These are phyloP conservation scores for Xenopus tropicalis DNA, from an alignment of 2,113 vertebrate genomes.

Conservation along the genomic window DNA sequence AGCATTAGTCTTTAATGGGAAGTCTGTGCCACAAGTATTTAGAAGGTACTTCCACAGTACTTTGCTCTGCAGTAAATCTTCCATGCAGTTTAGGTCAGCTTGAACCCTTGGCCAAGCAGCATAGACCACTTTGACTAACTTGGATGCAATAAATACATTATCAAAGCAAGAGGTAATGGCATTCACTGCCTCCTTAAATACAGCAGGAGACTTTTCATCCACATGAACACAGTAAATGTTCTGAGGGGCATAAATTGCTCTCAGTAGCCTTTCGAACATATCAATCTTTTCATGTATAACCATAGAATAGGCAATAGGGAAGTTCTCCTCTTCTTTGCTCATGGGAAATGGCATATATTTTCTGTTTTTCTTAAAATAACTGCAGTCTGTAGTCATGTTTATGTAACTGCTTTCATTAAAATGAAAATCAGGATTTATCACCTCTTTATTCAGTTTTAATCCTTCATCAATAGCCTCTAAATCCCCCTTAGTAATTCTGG, in stretches of 20 bases:
- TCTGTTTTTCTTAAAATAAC: constrained; percentile 49
- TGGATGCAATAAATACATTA: constrained; percentile 68
- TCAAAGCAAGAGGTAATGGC: constrained; percentile 64
- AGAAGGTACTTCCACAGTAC: constrained; percentile 68
- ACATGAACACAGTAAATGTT: constrained; percentile 72
- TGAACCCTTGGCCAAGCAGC: constrained; percentile 70
- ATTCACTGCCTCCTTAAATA: constrained; percentile 55
- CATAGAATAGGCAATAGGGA: constrained; percentile 79
- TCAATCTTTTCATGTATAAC: constrained; percentile 69
- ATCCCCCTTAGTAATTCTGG: constrained; percentile 57
- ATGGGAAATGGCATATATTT: constrained; percentile 63
- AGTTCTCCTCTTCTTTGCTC: constrained; percentile 74
- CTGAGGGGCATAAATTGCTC: constrained; percentile 67
- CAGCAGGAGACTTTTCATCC: constrained; percentile 59
- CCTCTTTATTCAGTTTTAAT: constrained; percentile 42
- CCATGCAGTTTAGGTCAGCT: constrained; percentile 73
- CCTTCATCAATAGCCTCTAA: constrained; percentile 4
- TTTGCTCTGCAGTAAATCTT: constrained; percentile 56
- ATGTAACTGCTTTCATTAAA: constrained; percentile 58
- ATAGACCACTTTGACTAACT: constrained; percentile 61
- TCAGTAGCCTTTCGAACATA: constrained; percentile 71
- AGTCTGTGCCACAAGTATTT: constrained; percentile 71
- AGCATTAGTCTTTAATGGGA: constrained; percentile 72
- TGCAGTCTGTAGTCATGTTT: constrained; percentile 60
- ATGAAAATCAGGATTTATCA: neutral